These are phyloP conservation scores for Chrysolina americana DNA, from an alignment of 2,888 invertebrate species.

Conservation along the genomic window DNA sequence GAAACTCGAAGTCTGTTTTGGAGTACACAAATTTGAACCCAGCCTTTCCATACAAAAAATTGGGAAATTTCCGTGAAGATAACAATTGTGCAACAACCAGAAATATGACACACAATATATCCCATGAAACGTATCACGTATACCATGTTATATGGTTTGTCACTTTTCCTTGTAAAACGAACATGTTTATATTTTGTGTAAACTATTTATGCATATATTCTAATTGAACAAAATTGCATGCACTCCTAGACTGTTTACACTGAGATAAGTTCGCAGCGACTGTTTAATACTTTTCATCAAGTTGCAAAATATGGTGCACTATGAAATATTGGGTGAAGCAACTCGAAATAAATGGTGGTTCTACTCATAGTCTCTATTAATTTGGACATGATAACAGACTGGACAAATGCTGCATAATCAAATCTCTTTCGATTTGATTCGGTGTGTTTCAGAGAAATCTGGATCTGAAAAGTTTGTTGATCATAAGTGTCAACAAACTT, in stretches of 20 bases:
- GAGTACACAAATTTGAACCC: too few species aligned
- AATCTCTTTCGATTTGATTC: too few species aligned
- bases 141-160: background rate
- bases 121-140: background rate
- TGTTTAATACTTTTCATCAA: background rate
- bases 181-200: background rate
- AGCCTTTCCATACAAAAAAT: background rate
- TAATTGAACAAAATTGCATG: conserved; percentile 5
- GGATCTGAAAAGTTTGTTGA: too few species aligned
- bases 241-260: background rate
- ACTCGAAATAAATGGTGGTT: background rate
- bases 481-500: too few species aligned
- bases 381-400: too few species aligned
- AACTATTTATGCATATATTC: conserved; percentile 20
- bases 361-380: too few species aligned
- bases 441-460: too few species aligned
- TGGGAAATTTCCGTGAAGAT: background rate
- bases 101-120: background rate
- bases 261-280: background rate
- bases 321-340: background rate
- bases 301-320: background rate
- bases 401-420: too few species aligned
- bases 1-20: too few species aligned
- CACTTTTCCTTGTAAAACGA: conserved; percentile 5
- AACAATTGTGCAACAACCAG: background rate